phyloP scores from a whole-genome alignment of 2,888 invertebrate species.

The Tuta absoluta region DNA sequence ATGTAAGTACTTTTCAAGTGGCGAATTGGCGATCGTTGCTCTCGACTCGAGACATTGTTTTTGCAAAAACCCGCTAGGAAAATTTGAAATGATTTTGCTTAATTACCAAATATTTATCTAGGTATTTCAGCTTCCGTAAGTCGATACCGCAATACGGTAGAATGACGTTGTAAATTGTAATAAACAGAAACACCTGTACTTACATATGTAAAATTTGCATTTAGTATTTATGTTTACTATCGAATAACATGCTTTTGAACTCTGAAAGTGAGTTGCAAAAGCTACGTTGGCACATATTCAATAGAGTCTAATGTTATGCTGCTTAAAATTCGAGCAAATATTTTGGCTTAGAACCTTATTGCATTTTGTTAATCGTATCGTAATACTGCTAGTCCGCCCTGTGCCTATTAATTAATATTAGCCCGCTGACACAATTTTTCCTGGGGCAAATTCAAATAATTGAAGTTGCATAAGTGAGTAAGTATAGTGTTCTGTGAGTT shows the following conservation, averaged over 20 bases:
- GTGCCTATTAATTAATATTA: background rate
- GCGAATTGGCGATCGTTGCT: no score
- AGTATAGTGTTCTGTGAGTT: no score
- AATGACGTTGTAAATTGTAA: background rate
- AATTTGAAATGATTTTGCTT: no score
- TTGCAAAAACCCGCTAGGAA: no score
- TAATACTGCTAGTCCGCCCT: background rate
- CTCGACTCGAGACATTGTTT: no score
- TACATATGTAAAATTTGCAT: background rate
- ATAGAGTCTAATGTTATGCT: background rate
- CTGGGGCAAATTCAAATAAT: background rate
- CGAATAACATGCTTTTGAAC: background rate
- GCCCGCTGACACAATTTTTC: background rate
- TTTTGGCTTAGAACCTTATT: background rate
- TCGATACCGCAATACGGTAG: background rate
- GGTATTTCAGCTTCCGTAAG: background rate
- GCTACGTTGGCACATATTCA: background rate
- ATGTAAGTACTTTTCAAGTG: background rate
- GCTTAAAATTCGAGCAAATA: background rate
- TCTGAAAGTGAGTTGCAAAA: background rate
- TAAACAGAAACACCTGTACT: background rate
- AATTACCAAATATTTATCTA: no score
- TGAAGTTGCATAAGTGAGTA: no score
- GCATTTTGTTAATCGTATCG: background rate
- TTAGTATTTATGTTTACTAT: background rate